Base-by-base conservation (phyloP, 2,888 invertebrate species). In the Netelia virgata region DNA sequence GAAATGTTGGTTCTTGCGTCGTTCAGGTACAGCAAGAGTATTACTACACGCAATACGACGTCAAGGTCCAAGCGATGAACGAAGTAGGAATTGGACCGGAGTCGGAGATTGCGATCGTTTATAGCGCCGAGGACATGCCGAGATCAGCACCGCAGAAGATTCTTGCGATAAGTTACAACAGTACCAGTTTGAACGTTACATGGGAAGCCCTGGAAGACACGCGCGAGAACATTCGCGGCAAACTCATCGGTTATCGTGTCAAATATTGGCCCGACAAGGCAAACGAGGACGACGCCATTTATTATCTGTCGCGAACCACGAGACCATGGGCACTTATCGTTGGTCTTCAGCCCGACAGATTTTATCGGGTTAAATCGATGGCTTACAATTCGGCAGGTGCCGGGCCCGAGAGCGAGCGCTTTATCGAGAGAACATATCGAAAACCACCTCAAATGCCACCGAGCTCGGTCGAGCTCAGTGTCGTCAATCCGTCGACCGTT, bases 341-440 rank as follows among this genome's bases (percentile, higher is more conserved):
- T 11, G 99, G 99, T 88, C 94, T 99, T 69, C 96, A 97, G 90
- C 98, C 98, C 0, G 97, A 99, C 92, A 98, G 97, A 0, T 97
- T 98, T 92, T 99, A 99, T 94, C 97, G 95, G 90, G 98, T 99
- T 0, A 98, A 98, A 95, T 97, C 98, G 1, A 98, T 99, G 98
- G 98, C 98, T 0, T 99, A 98, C 91, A 99, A 99, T 94, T 96
- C 97, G 0, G 99, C 99, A 3, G 99, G 99, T 1, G 98, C 98
- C 93, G 99, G 99, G 3, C 98, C 98, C 0, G 98, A 99, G 93
- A 98, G 98, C 94, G 98, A 98, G 94, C 95, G 97, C 59, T 98
- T 96, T 92, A 94, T 97, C 86, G 98, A 98, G 93, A 96, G 98
- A 83, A 98, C 98, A 10, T 98, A 96, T 94, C 96, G 97, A 75